phyloP scores from a whole-genome alignment of 2,113 vertebrate species.

The Sander lucioperca region DNA sequence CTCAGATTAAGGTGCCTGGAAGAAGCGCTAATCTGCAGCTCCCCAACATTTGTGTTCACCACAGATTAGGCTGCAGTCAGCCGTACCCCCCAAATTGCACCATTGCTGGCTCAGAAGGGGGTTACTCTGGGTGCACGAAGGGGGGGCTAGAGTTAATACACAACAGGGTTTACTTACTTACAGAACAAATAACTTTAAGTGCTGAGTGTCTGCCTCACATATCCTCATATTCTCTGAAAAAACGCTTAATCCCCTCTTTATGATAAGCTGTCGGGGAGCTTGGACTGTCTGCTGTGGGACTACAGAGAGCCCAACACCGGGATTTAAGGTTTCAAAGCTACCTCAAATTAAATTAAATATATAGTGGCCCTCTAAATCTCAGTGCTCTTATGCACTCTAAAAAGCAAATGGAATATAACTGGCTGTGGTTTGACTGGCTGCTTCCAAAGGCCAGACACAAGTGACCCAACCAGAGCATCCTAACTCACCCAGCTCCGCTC shows the following conservation, averaged over 20 bases:
- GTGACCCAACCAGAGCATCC: constrained; percentile 33
- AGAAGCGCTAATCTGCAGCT: constrained; percentile 53
- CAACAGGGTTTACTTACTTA: constrained; percentile 64
- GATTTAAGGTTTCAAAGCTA: constrained; percentile 72
- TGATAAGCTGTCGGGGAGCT: constrained; percentile 76
- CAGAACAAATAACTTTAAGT: constrained; percentile 78
- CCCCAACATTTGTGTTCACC: constrained; percentile 46
- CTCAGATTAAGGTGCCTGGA: constrained; percentile 33
- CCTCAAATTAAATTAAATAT: constrained; percentile 78
- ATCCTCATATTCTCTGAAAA: constrained; percentile 69
- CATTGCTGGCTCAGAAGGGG: constrained; percentile 25
- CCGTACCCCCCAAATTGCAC: constrained; percentile 29
- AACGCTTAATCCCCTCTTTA: constrained; percentile 79
- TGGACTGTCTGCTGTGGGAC: constrained; percentile 74
- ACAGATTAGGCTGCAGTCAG: constrained; percentile 66
- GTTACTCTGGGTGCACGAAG: constrained; percentile 4
- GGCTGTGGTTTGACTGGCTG: constrained; percentile 33
- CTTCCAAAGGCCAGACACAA: constrained; percentile 35
- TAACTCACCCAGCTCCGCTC: constrained; percentile 47
- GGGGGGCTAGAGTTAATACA: constrained; percentile 49
- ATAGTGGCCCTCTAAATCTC: constrained; percentile 58
- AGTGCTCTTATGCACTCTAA: constrained; percentile 33
- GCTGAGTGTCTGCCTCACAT: constrained; percentile 65
- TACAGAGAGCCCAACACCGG: constrained; percentile 49
- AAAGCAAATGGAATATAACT: constrained; percentile 49